phyloP scores from a whole-genome alignment of 1,140 invertebrate species.

The Caerostris darwini region DNA sequence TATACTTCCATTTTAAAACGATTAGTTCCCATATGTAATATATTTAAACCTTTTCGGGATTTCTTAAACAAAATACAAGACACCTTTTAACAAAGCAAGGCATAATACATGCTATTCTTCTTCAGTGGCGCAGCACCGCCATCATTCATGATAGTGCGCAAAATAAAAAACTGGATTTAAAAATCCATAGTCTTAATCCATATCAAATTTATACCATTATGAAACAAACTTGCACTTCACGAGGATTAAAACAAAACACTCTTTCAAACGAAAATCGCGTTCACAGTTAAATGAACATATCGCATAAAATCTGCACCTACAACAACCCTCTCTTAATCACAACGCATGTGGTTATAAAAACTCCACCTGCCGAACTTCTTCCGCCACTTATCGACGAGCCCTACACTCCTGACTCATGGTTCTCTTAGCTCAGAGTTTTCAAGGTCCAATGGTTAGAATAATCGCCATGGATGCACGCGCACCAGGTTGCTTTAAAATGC shows the following conservation, averaged over 20 bases:
- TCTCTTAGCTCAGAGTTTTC: not conserved
- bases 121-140: no score
- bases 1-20: no score
- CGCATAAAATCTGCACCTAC: not conserved
- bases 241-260: not conserved
- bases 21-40: no score
- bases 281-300: conserved; percentile 8
- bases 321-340: not conserved
- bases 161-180: no score
- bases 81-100: no score
- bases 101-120: no score
- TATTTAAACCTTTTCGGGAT: no score
- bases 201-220: no score
- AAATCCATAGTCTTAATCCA: no score
- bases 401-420: not conserved
- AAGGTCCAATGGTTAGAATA: conserved; percentile 27
- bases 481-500: not conserved
- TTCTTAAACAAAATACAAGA: no score
- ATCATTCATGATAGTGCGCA: no score
- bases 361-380: not conserved
- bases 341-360: not conserved
- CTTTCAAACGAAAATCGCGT: not conserved
- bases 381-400: not conserved
- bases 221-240: no score
- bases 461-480: not conserved